phyloP scores from a whole-genome alignment of 2,113 vertebrate species.

The Channa argus region DNA sequence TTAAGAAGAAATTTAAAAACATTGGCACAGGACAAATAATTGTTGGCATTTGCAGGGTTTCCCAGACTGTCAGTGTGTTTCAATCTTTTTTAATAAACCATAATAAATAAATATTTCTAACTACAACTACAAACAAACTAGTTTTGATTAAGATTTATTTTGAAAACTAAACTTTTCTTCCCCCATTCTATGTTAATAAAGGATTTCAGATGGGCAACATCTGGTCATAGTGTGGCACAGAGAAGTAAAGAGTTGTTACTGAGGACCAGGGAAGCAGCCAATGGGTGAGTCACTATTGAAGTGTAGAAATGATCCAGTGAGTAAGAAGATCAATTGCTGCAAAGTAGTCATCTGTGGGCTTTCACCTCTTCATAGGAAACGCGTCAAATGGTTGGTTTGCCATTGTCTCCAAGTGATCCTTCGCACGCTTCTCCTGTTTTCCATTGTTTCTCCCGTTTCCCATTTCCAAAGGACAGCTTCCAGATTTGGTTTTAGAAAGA shows the following conservation, averaged over 20 bases:
- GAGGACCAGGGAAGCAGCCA: slow-evolving; percentile 6
- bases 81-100: too few relatives aligned
- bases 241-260: background rate
- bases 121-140: too few relatives aligned
- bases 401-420: slow-evolving; percentile 41
- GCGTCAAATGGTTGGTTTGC: slow-evolving; percentile 11
- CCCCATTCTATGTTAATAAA: too few relatives aligned
- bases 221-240: too few relatives aligned
- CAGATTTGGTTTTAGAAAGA: background rate
- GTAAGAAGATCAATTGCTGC: slow-evolving; percentile 25
- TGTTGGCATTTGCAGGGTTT: too few relatives aligned
- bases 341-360: slow-evolving; percentile 15
- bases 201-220: too few relatives aligned
- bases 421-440: slow-evolving; percentile 21
- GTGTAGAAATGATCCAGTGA: slow-evolving; percentile 46
- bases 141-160: too few relatives aligned
- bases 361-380: slow-evolving; percentile 40
- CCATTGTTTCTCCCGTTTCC: background rate
- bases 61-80: too few relatives aligned
- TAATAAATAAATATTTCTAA: too few relatives aligned
- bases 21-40: too few relatives aligned
- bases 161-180: too few relatives aligned
- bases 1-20: too few relatives aligned
- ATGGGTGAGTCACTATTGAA: background rate
- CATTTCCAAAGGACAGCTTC: background rate